Percentiles rank a stretch among this genome's conserved stretches.
Conservation (phyloP, 2,113 vertebrate species). For the Pardalotus punctatus region DNA sequence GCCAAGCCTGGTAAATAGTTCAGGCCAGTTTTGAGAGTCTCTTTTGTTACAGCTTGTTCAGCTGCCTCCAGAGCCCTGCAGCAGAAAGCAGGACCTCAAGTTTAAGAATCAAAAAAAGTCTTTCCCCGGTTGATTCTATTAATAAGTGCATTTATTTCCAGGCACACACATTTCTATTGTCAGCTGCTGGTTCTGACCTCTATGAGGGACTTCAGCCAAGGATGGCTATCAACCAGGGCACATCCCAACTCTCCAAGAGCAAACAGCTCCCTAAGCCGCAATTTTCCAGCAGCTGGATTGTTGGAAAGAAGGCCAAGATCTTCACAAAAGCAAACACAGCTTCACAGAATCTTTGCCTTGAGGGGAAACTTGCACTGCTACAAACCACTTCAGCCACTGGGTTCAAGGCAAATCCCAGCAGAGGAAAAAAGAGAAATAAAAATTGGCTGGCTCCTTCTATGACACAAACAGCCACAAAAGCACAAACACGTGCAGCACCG, state of each 20-base stretch:
- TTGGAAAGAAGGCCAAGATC: neutral
- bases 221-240: neutral
- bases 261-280: neutral
- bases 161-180: neutral
- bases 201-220: neutral
- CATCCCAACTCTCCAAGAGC: neutral
- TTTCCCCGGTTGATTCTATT: neutral
- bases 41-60: neutral
- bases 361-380: neutral
- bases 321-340: neutral
- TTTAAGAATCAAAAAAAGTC: neutral
- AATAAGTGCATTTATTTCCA: neutral
- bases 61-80: neutral
- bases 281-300: neutral
- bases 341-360: neutral
- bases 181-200: neutral
- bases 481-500: neutral
- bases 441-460: neutral
- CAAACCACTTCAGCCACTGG: neutral
- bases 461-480: neutral
- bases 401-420: neutral
- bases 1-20: neutral
- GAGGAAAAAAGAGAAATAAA: neutral
- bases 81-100: neutral
- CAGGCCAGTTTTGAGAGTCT: neutral